phyloP scores from a whole-genome alignment of 2,888 invertebrate species.

The Apomyelois bistriatella region DNA sequence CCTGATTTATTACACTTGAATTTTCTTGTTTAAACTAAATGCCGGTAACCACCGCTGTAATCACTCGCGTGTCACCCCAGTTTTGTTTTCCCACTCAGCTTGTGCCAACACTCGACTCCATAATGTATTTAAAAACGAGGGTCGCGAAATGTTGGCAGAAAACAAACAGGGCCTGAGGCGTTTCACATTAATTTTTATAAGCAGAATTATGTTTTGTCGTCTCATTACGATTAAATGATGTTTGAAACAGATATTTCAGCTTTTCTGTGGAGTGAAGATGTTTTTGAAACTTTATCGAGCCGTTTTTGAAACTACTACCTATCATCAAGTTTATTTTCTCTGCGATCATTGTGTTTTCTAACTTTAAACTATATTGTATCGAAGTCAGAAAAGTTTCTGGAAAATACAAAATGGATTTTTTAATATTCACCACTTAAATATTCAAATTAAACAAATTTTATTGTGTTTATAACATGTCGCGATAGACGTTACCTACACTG shows the following conservation, averaged over 20 bases:
- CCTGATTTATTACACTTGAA: too few relatives aligned
- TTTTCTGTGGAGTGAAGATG: background rate
- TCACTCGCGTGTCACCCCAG: background rate
- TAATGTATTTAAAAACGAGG: conserved; percentile 3
- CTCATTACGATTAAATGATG: background rate
- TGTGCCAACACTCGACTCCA: background rate
- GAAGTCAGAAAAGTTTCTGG: too few relatives aligned
- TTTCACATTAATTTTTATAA: conserved; percentile 1
- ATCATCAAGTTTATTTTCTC: too few relatives aligned
- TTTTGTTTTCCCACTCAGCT: background rate
- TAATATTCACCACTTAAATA: too few relatives aligned
- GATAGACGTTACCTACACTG: too few relatives aligned
- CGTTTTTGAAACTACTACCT: too few relatives aligned
- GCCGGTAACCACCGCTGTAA: background rate
- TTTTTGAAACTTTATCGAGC: background rate
- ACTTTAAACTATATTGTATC: too few relatives aligned
- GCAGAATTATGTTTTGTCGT: background rate
- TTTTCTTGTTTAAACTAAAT: background rate
- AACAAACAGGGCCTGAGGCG: background rate
- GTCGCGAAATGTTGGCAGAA: background rate
- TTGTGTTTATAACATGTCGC: too few relatives aligned
- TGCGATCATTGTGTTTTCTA: too few relatives aligned
- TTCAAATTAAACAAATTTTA: too few relatives aligned
- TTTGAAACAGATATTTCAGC: background rate
- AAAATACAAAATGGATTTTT: too few relatives aligned